Conservation (phyloP, 1,140 invertebrate species). For the Drosophila ohnishii region DNA sequence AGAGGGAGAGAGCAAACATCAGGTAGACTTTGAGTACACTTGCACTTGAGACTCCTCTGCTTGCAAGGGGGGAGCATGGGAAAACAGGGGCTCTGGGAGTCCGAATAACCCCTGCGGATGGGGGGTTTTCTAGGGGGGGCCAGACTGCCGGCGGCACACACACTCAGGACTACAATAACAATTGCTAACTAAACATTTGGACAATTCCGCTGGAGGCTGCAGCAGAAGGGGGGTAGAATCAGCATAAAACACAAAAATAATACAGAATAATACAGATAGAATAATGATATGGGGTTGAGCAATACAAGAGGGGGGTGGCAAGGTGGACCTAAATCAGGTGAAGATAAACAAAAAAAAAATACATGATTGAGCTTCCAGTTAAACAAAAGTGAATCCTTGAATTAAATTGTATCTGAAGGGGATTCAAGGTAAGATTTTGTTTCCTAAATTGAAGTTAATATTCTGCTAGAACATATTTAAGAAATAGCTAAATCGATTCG, state of each 20-base stretch:
- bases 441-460: too few species aligned
- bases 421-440: too few species aligned
- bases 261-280: constrained; percentile 15
- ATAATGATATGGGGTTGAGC: constrained; percentile 28
- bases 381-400: neutral
- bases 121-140: neutral
- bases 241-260: constrained; percentile 42
- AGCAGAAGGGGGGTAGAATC: constrained; percentile 10
- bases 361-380: constrained; percentile 17
- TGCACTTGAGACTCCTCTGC: constrained; percentile 61
- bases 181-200: constrained; percentile 53
- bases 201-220: constrained; percentile 37
- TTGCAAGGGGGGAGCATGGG: constrained; percentile 13
- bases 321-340: constrained; percentile 5
- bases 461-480: too few species aligned
- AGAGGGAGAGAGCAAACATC: constrained; percentile 46
- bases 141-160: constrained; percentile 28
- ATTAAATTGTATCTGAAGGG: neutral
- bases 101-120: neutral
- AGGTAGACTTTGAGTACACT: constrained; percentile 73
- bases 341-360: constrained; percentile 7
- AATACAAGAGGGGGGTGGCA: neutral
- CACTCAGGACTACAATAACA: constrained; percentile 37
- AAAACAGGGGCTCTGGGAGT: constrained; percentile 6
- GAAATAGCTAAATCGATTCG: too few species aligned